phyloP scores from a whole-genome alignment of 2,888 invertebrate species.

The Pseudoips prasinana region DNA sequence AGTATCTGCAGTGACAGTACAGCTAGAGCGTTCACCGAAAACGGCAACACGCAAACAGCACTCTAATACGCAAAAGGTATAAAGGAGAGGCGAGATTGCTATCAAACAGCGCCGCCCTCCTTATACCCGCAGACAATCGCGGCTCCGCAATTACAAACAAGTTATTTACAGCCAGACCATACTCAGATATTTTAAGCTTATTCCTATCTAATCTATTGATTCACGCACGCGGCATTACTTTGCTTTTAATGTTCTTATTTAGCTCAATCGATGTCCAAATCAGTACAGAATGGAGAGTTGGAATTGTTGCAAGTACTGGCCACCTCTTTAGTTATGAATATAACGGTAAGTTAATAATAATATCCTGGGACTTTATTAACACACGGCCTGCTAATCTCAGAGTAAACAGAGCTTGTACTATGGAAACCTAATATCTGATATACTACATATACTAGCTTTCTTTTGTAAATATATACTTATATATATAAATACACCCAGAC shows the following conservation, averaged over 20 bases:
- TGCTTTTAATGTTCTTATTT: conserved; percentile 38
- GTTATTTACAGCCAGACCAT: conserved; percentile 59
- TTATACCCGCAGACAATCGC: conserved; percentile 52
- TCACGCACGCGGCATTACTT: conserved; percentile 44
- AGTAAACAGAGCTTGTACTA: too few species aligned
- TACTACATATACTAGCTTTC: too few species aligned
- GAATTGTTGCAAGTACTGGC: conserved; percentile 27
- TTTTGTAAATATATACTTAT: too few species aligned
- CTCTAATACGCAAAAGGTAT: conserved; percentile 43
- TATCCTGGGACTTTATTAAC: too few species aligned
- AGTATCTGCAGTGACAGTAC: conserved; percentile 27
- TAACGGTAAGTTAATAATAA: too few species aligned
- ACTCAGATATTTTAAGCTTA: conserved; percentile 57
- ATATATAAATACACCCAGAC: too few species aligned
- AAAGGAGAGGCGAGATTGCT: conserved; percentile 43
- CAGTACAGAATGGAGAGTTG: conserved; percentile 27
- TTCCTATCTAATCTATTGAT: conserved; percentile 57
- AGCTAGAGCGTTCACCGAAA: conserved; percentile 35
- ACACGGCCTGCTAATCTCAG: too few species aligned
- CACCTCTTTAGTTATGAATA: too few species aligned
- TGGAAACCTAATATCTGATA: too few species aligned
- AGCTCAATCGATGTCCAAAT: conserved; percentile 34
- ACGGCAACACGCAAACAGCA: conserved; percentile 37
- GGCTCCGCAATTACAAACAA: conserved; percentile 59
- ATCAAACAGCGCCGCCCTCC: conserved; percentile 50